Percentiles rank a stretch among this genome's conserved stretches.
Evolutionary conservation across 2,888 invertebrate species (phyloP).

Genomic region (Pelosia muscerda): DNA sequence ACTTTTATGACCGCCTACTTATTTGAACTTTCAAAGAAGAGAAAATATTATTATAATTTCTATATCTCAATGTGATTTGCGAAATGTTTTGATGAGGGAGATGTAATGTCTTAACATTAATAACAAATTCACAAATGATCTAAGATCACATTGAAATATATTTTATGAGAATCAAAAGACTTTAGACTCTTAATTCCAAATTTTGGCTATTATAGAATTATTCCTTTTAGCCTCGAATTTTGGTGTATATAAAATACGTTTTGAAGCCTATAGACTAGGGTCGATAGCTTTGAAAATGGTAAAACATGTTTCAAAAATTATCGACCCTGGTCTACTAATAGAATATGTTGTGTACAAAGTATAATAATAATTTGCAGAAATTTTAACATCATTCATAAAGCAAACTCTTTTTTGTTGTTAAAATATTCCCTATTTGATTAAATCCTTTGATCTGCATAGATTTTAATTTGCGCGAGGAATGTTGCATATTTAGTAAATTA

Average conservation of each 20-base stretch:
- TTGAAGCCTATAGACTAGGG: too few species aligned
- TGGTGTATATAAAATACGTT: too few species aligned
- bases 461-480: slow-evolving; percentile 42
- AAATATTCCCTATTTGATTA: not conserved
- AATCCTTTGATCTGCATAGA: not conserved
- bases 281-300: too few species aligned
- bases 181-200: too few species aligned
- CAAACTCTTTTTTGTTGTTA: not conserved
- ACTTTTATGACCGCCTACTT: not conserved
- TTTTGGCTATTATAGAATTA: not conserved
- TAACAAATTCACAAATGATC: not conserved
- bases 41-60: not conserved
- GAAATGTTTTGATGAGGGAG: too few species aligned
- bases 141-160: not conserved
- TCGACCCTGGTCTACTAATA: too few species aligned
- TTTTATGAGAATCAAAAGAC: too few species aligned
- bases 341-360: too few species aligned
- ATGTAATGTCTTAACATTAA: too few species aligned
- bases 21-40: not conserved
- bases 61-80: not conserved
- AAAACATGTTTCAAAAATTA: too few species aligned
- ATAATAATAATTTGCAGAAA: too few species aligned
- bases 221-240: too few species aligned
- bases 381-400: not conserved
- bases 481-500: slow-evolving; percentile 70